Base-by-base conservation (phyloP, 2,113 vertebrate species). In the Tor tambroides region DNA sequence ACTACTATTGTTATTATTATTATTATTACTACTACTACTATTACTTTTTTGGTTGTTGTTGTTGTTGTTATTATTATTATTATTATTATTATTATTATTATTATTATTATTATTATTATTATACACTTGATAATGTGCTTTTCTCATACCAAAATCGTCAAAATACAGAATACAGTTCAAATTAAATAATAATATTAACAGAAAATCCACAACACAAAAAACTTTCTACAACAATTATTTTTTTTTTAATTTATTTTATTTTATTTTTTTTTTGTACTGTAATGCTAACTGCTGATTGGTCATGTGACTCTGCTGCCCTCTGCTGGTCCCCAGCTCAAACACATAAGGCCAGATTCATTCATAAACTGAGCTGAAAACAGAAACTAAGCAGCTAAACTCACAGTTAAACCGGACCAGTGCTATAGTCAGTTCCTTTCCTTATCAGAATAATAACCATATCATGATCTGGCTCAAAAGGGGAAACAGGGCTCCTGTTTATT, bases 291-390 rank as follows among this genome's bases (percentile, higher is more conserved):
- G 0, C 49, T 51, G 67, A 5, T 23, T 23, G 11, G 0, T 32
- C 8, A 2, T 56, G 56, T 82, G 59, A 41, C 81, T 90, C 21
- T 82, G 77, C 32, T 85, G 87, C 87, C 86, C 78, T 85, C 91
- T 91, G 74, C 86, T 89, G 91, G 49, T 2, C 11, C 26, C 28
- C 30, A 19, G 30, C 67, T 2, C 30, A 6, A 5, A 14, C 65
- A 28, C 65, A 35, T 35, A 35, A 35, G 35, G 38, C 38, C 38
- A 41, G 38, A 41, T 41, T 41, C n/a, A n/a, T n/a, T 1, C 14
- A 15, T 10, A 56, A 56, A 23, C 19, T 19, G 51, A 54, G 15
- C 67, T 9, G 28, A 35, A 28, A 65, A 65, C 26, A 21, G 7
- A 23, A 23, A 12, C 12, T 23, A 6, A 59, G 56, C 6, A 59